Evolutionary conservation across 2,888 invertebrate species (phyloP), one percentile per base, ranked within the genome.

Genomic region (Pachycephus smyrnensis): DNA sequence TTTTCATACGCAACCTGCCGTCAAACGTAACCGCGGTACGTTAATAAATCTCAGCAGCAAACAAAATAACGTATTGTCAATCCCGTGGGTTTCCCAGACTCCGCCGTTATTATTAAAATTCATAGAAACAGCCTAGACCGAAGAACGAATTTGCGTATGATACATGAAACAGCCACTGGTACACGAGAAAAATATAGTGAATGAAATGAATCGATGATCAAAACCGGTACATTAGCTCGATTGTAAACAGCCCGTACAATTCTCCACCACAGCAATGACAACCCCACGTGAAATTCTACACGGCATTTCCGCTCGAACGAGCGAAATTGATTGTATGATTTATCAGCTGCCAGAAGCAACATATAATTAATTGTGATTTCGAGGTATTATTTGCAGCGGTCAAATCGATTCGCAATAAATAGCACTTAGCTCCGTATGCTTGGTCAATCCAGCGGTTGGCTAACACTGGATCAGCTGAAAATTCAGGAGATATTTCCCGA

Each of bases 341-440:
- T 89, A 89, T 88, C 87, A 82, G 85, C 84, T 86, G 88, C 87
- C 87, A 87, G 84, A 77, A 82, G 87, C 89, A 89, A 88, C 86
- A 86, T 88, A 88, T 86, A 90, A 90, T 90, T 89, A 90, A 90
- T 90, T 87, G 86, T 83, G 84, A 84, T 86, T 84, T 84, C 85
- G 84, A 84, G 83, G 86, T 85, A 87, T 88, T 88, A 87, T 88
- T 86, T 83, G 84, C 84, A 83, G 83, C 82, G 82, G 82, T 84
- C 81, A 86, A 84, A 89, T 90, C 89, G 89, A 89, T 90, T 87
- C 80, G 84, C 87, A 85, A 89, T 89, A 89, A 89, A 90, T 88
- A 86, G 83, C 82, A 84, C 86, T 84, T 75, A 80, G 82, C 77
- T 68, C 55, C 68, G 74, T 74, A 74, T 74, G 74, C 74, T 84